Conservation (phyloP, 2,797 vertebrate species). For the Coranthus polyacanthus region DNA sequence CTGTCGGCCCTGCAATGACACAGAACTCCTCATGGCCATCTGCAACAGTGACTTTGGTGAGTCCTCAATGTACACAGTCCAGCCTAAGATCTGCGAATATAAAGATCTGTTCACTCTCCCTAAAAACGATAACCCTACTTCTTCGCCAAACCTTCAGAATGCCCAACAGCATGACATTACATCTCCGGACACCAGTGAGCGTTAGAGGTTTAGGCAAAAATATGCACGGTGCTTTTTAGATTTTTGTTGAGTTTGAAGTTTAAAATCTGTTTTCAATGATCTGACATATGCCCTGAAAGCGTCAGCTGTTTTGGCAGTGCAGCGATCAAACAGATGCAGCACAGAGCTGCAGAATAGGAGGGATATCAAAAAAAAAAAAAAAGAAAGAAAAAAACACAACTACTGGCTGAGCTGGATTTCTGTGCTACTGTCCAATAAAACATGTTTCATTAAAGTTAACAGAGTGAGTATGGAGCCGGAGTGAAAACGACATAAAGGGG, state of each 20-base stretch:
- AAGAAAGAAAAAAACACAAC: too few species aligned
- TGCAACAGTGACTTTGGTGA: conserved; percentile 91
- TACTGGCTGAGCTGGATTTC: conserved; percentile 59
- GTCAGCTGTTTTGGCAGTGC: conserved; percentile 2
- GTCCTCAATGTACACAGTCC: too few species aligned
- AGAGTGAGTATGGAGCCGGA: conserved; percentile 67
- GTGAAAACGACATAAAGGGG: conserved; percentile 25
- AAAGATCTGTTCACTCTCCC: too few species aligned
- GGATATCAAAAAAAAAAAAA: background rate
- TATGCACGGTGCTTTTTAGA: too few species aligned
- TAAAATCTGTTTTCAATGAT: conserved; percentile 24
- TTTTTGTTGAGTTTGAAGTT: too few species aligned
- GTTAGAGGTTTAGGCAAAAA: too few species aligned
- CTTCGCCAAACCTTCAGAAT: too few species aligned
- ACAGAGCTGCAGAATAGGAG: conserved; percentile 59
- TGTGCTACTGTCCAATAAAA: conserved; percentile 58
- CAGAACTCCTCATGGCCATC: conserved; percentile 87
- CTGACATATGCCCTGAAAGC: conserved; percentile 36
- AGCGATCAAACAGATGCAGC: conserved; percentile 66
- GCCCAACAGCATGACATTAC: too few species aligned
- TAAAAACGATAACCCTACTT: too few species aligned
- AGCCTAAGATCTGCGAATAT: background rate
- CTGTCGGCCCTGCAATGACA: conserved; percentile 85
- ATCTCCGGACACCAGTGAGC: too few species aligned
- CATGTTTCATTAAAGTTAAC: conserved; percentile 56